These are phyloP conservation scores for Heliangelus exortis DNA, from an alignment of 2,797 vertebrate genomes.

Conservation along the genomic window DNA sequence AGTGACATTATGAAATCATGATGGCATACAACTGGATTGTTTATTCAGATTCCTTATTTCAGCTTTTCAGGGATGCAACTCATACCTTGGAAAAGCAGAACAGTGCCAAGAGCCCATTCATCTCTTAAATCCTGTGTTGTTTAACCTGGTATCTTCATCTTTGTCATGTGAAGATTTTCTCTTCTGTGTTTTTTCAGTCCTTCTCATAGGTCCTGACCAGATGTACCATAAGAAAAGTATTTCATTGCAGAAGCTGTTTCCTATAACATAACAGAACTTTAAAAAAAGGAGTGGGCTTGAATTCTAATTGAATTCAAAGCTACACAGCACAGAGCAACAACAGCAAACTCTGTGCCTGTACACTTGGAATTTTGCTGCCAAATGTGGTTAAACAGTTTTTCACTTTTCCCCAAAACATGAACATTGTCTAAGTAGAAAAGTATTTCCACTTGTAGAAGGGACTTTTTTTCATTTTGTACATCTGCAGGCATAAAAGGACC, in stretches of 20 bases:
- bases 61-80: background rate
- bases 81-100: background rate
- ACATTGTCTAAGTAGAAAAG: slow-evolving; percentile 75
- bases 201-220: slow-evolving; percentile 5
- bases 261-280: slow-evolving; percentile 38
- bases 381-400: slow-evolving; percentile 73
- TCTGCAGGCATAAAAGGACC: slow-evolving; percentile 72
- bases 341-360: slow-evolving; percentile 59
- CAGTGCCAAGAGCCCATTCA: background rate
- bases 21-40: background rate
- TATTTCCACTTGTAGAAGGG: slow-evolving; percentile 72
- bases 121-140: background rate
- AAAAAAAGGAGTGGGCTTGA: slow-evolving; percentile 40
- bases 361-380: slow-evolving; percentile 68
- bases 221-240: background rate
- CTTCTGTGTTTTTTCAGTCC: background rate
- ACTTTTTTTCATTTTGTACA: slow-evolving; percentile 73
- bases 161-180: background rate
- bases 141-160: background rate
- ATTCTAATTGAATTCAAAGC: slow-evolving; percentile 64
- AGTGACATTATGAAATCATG: background rate
- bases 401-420: slow-evolving; percentile 71
- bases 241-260: slow-evolving; percentile 45
- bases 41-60: background rate
- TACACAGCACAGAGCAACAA: slow-evolving; percentile 58